Percentiles rank a stretch among this genome's conserved stretches.
These are phyloP conservation scores for Stenoptilia bipunctidactyla DNA, from an alignment of 2,888 invertebrate species.

Conservation along the genomic window DNA sequence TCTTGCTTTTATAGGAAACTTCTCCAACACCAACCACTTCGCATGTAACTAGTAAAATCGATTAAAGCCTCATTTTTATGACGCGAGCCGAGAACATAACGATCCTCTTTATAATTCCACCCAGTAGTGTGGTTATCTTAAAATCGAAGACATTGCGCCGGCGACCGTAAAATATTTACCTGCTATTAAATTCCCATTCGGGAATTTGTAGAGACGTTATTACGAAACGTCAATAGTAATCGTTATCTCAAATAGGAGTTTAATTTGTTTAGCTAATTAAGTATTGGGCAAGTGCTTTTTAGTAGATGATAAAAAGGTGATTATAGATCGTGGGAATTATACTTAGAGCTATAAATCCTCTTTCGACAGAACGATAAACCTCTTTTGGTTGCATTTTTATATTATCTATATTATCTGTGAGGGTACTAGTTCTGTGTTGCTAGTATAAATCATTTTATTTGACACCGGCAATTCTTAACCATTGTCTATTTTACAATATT, in stretches of 20 bases:
- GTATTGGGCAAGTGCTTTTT: neutral
- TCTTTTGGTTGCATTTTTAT: too few relatives aligned
- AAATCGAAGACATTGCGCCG: conserved; percentile 14
- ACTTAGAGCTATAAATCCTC: too few relatives aligned
- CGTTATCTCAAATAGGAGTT: neutral
- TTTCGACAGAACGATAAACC: too few relatives aligned
- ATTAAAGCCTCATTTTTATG: conserved; percentile 27
- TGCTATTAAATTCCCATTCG: conserved; percentile 9
- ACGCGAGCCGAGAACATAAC: conserved; percentile 15
- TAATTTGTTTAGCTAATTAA: neutral
- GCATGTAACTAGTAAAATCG: conserved; percentile 14
- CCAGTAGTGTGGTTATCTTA: conserved; percentile 18
- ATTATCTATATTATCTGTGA: too few relatives aligned
- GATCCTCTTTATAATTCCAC: conserved; percentile 24
- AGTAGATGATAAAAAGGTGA: neutral
- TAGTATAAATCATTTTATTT: too few relatives aligned
- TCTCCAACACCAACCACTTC: too few relatives aligned
- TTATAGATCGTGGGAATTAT: neutral
- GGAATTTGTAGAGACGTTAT: neutral
- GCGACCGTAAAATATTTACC: conserved; percentile 11
- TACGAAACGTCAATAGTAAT: neutral
- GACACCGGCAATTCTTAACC: too few relatives aligned
- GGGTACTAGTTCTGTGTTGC: too few relatives aligned
- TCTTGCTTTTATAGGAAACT: too few relatives aligned
- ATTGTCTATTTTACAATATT: too few relatives aligned